Evolutionary conservation across 2,797 vertebrate species (phyloP), one percentile per base, ranked within the genome.

Genomic region (Apogon hyalosoma): DNA sequence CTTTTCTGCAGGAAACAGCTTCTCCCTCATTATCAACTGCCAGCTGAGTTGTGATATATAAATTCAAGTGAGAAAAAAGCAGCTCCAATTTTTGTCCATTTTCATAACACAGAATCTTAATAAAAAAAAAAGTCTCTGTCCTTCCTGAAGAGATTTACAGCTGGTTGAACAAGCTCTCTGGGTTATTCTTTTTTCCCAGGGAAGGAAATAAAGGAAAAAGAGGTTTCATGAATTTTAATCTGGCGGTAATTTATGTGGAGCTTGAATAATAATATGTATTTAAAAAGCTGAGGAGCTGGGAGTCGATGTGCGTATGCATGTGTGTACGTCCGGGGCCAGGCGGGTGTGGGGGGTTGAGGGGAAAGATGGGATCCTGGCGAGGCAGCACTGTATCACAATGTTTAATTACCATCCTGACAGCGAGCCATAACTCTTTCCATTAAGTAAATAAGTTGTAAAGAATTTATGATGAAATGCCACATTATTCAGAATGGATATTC

Each of bases 391-490:
- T 94, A 94, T 97, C 95, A 95, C 95, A 94, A 90, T 93, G 91
- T 94, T 94, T 95, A 96, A 96, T 97, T 95, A 95, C 93, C 92
- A 69, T 82, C 91, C 82, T 95, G 96, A 96, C 96, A 97, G 95
- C 87, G 54, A 91, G 87, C 94, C 92, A 94, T 98, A 97, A 96
- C 93, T 98, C 95, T 97, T 95, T 94, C 95, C 94, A 96, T 97
- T 98, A 97, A 97, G 96, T 97, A 97, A 98, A 98, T 96, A 97
- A 82, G 92, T 95, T 96, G 93, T 95, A 96, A 96, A 95, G 95
- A 96, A 97, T 97, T 97, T 98, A 98, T 98, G 97, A 96, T 93
- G 92, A 95, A 97, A 96, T 95, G 95, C 93, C 95, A 95, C 95
- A 96, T 97, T 97, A 97, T 96, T 96, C 93, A 92, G 93, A 93